Base-by-base conservation (phyloP, 2,888 invertebrate genomes). In the Erannis defoliaria region DNA sequence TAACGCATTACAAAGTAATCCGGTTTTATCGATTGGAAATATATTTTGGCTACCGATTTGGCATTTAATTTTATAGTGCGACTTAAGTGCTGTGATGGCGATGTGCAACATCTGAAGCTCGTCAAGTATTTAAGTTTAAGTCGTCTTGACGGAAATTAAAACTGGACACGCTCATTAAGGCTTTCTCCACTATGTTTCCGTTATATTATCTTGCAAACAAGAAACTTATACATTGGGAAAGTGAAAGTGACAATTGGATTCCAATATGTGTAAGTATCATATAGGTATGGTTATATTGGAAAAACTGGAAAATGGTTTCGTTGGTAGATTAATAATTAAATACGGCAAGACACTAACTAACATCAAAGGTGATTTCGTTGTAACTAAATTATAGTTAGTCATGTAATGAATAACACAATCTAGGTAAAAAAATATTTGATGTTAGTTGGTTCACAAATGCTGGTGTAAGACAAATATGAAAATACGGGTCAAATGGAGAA, bases 161-260 rank as follows among this genome's bases (percentile, higher is more conserved):
- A 88, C 81, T 84, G 80, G 80, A 78, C 77, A 84, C 80, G 73
- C 80, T 85, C 84, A 88, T 90, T 88, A 88, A 77, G 76, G 82
- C 91, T 91, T 91, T 91, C 91, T 79, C 90, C 80, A 66, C 62
- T 68, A 72, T 74, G 78, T 86, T 88, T 86, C 89, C 86, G 87
- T 86, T 86, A 85, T 77, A 83, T 82, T 84, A 85, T 82, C 77
- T 80, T 76, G 82, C 78, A 78, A 86, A 84, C 78, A 83, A 80
- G 71, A 77, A 81, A 82, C 80, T 77, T 82, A 81, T 81, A 82
- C 72, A 75, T 74, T 74, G 78, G 71, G 75, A 81, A 81, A 84
- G 86, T 85, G 81, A 85, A 85, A 87, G 86, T 82, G 70, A 70
- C 68, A 71, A 72, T 74, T 71, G 74, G 67, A 74, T 77, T 76